A percentile compares a stretch with the other conserved stretches of the same genome.
Evolutionary conservation across 1,140 invertebrate genomes (phyloP).

Genomic region (Ooceraea biroi): DNA sequence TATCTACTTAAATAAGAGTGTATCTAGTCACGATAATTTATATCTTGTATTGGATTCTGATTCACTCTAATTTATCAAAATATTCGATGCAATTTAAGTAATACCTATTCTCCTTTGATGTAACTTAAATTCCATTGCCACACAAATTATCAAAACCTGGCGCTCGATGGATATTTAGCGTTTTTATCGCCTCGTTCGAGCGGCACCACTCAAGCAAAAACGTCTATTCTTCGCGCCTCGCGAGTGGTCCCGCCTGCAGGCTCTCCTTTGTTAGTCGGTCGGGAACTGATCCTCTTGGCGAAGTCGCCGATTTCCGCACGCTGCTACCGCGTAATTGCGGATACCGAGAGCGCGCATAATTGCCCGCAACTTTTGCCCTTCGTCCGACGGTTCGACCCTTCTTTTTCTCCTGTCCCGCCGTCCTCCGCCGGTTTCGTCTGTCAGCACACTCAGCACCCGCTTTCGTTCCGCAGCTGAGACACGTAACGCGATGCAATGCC

Average conservation of each 20-base stretch:
- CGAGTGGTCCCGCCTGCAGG: neutral
- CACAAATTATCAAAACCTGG: no score
- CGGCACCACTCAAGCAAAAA: neutral
- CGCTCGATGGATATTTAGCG: neutral
- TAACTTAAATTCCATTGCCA: no score
- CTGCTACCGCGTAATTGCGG: conserved; percentile 74
- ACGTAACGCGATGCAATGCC: conserved; percentile 58
- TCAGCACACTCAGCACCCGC: conserved; percentile 62
- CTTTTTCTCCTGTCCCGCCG: conserved; percentile 41
- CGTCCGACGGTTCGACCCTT: conserved; percentile 36
- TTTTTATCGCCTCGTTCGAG: neutral
- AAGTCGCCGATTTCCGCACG: conserved; percentile 72
- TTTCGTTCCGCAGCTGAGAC: conserved; percentile 47
- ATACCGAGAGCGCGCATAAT: conserved; percentile 74
- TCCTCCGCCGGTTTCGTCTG: neutral
- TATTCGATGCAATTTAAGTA: no score
- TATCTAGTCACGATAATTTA: no score
- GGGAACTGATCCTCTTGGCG: conserved; percentile 50
- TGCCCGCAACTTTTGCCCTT: conserved; percentile 58
- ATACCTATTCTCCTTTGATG: no score
- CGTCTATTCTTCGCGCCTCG: conserved; percentile 24
- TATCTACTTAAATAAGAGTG: no score
- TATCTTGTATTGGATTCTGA: no score
- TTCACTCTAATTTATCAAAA: no score
- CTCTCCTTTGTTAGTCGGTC: conserved; percentile 15